Conservation (phyloP, 2,888 invertebrate genomes). For the Mechanitis mazaeus region DNA sequence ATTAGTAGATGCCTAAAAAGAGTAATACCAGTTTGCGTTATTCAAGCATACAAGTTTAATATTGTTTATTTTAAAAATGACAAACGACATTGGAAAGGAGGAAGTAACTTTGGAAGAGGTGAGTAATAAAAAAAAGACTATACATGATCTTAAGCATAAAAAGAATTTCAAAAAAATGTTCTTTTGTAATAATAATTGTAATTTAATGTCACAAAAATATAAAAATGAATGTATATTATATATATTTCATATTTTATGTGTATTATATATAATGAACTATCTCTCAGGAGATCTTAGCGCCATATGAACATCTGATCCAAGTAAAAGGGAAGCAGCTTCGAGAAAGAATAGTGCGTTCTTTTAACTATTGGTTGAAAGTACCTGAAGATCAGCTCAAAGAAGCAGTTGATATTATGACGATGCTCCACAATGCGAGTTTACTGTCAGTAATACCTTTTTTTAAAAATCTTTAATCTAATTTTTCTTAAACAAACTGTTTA, state of each 20-base stretch:
- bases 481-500: too few species aligned
- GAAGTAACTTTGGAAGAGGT: background rate
- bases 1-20: too few species aligned
- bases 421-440: slow-evolving; percentile 14
- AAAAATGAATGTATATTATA: too few species aligned
- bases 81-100: background rate
- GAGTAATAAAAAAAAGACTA: background rate
- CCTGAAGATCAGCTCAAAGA: slow-evolving; percentile 10
- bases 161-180: background rate
- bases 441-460: slow-evolving; percentile 9
- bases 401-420: slow-evolving; percentile 10
- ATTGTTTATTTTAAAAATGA: background rate
- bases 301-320: slow-evolving; percentile 15
- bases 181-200: too few species aligned
- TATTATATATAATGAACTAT: background rate
- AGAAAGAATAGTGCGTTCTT: slow-evolving; percentile 11
- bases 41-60: background rate
- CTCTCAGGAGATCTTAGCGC: slow-evolving; percentile 15
- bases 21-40: too few species aligned
- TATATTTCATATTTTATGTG: background rate
- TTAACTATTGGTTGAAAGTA: slow-evolving; percentile 21
- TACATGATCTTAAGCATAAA: background rate
- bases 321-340: slow-evolving; percentile 15
- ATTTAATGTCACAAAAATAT: too few species aligned
- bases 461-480: too few species aligned